A percentile compares a stretch with the other conserved stretches of the same genome.
Conservation (phyloP, 2,888 invertebrate genomes). For the Rhynchonema sp. region DNA sequence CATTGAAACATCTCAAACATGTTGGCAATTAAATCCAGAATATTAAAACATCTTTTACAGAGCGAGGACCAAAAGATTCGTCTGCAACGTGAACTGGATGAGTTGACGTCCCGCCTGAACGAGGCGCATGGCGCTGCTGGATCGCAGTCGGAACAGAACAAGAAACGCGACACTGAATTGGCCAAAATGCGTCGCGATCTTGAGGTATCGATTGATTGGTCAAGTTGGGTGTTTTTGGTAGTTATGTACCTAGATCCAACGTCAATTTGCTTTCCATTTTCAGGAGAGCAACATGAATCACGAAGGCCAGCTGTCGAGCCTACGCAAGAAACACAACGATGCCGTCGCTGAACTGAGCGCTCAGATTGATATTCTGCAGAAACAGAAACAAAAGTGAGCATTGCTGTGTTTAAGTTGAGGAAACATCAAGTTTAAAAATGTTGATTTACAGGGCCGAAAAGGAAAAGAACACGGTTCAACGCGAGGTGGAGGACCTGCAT, state of each 20-base stretch:
- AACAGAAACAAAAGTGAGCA: constrained; percentile 84
- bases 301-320: constrained; percentile 78
- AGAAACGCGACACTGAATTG: constrained; percentile 97
- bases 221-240: constrained; percentile 38
- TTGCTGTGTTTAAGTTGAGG: background rate
- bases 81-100: constrained; percentile 87
- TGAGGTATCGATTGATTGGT: constrained; percentile 80
- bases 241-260: too few species aligned
- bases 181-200: constrained; percentile 92
- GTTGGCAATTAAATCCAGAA: background rate
- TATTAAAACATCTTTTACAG: too few species aligned
- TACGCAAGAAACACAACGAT: constrained; percentile 99
- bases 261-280: too few species aligned
- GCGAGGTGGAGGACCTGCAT: constrained; percentile 19
- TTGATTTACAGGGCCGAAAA: constrained; percentile 12
- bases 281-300: constrained; percentile 43
- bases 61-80: background rate
- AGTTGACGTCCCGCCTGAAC: constrained; percentile 86
- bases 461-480: constrained; percentile 17
- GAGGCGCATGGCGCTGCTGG: constrained; percentile 98
- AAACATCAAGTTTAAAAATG: background rate
- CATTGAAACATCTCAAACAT: background rate
- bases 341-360: constrained; percentile 97
- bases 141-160: constrained; percentile 81
- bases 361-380: constrained; percentile 97